Percentiles rank a stretch among this genome's conserved stretches.
These are phyloP conservation scores for Aurelia sp. DNA, from an alignment of 30 jellyfish, hydroid and myxozoan genomes.

Conservation along the genomic window DNA sequence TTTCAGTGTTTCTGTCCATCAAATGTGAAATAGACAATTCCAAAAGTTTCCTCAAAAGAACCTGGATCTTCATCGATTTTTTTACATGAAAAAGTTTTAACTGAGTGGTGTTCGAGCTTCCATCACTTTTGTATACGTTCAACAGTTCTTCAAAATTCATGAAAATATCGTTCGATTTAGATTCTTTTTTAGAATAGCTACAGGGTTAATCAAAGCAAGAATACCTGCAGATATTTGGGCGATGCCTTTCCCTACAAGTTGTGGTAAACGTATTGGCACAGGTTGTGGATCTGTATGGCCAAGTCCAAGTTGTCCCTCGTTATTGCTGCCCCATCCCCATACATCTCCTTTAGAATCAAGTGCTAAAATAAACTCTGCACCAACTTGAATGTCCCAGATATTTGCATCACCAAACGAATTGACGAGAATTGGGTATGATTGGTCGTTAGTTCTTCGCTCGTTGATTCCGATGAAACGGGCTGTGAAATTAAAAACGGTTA, in stretches of 20 bases:
- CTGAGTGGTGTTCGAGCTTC: too few species aligned
- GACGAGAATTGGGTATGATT: slow-evolving; percentile 69
- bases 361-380: slow-evolving; percentile 80
- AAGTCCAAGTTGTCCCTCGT: slow-evolving; percentile 86
- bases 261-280: slow-evolving; percentile 61
- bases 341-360: slow-evolving; percentile 78
- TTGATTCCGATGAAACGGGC: slow-evolving; percentile 73
- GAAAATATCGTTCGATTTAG: too few species aligned
- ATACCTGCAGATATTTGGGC: slow-evolving; percentile 88
- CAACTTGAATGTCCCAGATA: slow-evolving; percentile 86
- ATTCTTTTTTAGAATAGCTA: too few species aligned
- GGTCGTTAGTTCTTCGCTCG: slow-evolving; percentile 46
- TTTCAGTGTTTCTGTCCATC: too few species aligned
- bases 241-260: slow-evolving; percentile 70
- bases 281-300: slow-evolving; percentile 79
- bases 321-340: slow-evolving; percentile 96
- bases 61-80: too few species aligned
- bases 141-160: too few species aligned
- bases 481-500: not conserved
- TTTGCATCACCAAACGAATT: slow-evolving; percentile 60
- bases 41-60: too few species aligned
- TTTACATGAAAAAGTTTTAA: too few species aligned
- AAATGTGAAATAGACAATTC: too few species aligned
- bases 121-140: too few species aligned
- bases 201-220: not conserved